Conservation (phyloP, 2,113 vertebrate species). For the Percopsis transmontana region DNA sequence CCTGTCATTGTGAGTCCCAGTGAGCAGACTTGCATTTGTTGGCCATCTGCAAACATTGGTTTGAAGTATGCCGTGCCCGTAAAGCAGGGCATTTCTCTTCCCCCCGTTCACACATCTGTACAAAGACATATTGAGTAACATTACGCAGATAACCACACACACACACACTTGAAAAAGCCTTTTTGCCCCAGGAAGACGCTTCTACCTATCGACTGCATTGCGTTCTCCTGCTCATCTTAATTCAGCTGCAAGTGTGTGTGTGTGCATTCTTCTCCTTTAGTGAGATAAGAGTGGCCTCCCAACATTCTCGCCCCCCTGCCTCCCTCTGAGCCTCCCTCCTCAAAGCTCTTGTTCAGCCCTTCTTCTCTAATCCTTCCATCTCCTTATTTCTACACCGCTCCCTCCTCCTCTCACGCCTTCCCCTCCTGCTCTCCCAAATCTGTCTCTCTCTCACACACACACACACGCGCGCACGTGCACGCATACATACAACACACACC, state of each 20-base stretch:
- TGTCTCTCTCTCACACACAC: not conserved
- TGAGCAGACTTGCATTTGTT: too few species aligned
- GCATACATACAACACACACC: not conserved
- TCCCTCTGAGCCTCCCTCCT: not conserved
- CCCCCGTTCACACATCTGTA: too few species aligned
- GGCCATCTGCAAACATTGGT: too few species aligned
- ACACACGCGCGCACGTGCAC: not conserved
- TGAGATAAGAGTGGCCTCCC: constrained; percentile 70
- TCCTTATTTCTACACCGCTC: constrained; percentile 44
- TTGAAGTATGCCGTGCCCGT: too few species aligned
- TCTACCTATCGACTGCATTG: too few species aligned
- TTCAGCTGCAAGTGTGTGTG: constrained; percentile 36
- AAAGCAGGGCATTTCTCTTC: too few species aligned
- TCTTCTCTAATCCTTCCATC: constrained; percentile 47
- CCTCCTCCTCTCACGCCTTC: not conserved
- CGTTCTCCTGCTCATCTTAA: constrained; percentile 33
- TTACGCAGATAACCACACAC: too few species aligned
- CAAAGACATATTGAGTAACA: too few species aligned
- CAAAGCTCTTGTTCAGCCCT: constrained; percentile 34
- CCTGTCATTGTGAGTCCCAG: too few species aligned
- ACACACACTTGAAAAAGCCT: too few species aligned
- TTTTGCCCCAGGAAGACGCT: too few species aligned
- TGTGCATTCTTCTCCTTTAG: constrained; percentile 51
- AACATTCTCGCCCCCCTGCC: constrained; percentile 51
- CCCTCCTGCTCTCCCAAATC: not conserved